These are phyloP conservation scores for Hemistola chrysoprasaria DNA, from an alignment of 2,888 invertebrate genomes.

Conservation along the genomic window DNA sequence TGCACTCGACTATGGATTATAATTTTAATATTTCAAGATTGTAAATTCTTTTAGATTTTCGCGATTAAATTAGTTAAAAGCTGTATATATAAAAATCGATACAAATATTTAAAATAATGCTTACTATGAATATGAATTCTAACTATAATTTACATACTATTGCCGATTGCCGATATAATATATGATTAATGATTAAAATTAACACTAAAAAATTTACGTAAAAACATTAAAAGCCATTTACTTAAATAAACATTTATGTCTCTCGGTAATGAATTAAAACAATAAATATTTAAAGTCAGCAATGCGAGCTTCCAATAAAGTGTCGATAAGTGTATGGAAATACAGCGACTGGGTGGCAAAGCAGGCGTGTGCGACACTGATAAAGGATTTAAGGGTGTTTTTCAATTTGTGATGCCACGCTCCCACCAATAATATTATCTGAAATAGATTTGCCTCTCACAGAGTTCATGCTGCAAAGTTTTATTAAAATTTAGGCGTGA, in stretches of 20 bases:
- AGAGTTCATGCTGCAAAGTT: slow-evolving; percentile 20
- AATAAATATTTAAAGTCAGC: slow-evolving; percentile 47
- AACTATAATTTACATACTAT: too few species aligned
- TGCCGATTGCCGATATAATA: too few species aligned
- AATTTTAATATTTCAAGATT: too few species aligned
- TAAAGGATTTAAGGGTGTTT: slow-evolving; percentile 65
- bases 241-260: not conserved
- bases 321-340: slow-evolving; percentile 63
- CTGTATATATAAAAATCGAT: too few species aligned
- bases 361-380: slow-evolving; percentile 57
- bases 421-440: slow-evolving; percentile 48
- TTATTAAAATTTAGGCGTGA: slow-evolving; percentile 1
- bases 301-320: slow-evolving; percentile 49
- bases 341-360: slow-evolving; percentile 46
- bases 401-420: slow-evolving; percentile 52
- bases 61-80: too few species aligned
- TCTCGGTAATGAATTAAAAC: slow-evolving; percentile 19
- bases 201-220: too few species aligned
- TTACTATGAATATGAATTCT: too few species aligned
- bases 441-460: slow-evolving; percentile 36
- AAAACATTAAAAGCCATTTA: too few species aligned
- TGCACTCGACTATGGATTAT: not conserved
- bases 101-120: too few species aligned
- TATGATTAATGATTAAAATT: too few species aligned
- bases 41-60: too few species aligned